Evolutionary conservation across 35 echinoderm and acorn worm species (phyloP), one percentile per base, ranked within the genome.

Genomic region (Nesometra sesokonis): DNA sequence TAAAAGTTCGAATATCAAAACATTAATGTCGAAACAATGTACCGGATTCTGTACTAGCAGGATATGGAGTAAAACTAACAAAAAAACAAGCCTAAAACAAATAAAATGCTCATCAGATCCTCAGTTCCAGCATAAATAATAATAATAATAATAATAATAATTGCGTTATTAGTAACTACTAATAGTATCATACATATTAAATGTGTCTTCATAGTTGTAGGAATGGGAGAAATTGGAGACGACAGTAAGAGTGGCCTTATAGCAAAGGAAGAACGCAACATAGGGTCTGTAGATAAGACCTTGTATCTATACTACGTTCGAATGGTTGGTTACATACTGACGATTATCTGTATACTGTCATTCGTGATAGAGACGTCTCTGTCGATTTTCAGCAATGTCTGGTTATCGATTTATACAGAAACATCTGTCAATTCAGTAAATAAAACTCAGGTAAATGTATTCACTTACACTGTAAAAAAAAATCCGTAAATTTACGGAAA

Each of bases 181-280:
- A 7, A 15, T 15, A 43, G 38, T 43, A 43, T 4, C 4, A 43
- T 43, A 43, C 38, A 43, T 43, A 7, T 43, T 7, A 4, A 4
- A 43, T 43, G 38, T 4, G 4, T 43, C 38, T 15, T 43, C 15
- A 43, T 43, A 9, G 52, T 13, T 27, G 9, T 67, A 81, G 35
- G 35, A 81, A 36, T 34, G 35, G 3, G 2, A 32, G 79, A 81
- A 81, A 7, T 34, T 0, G 31, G 35, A 81, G 79, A 81, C 13
- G 35, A 46, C 34, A 81, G 35, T 47, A 67, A 52, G 33, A 87
- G 87, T 31, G 35, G 87, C 31, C 67, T 93, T 17, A 82, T 90
- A 0, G 84, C 34, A 37, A 81, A 93, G 85, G 92, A 93, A 36
- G 92, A 93, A 81, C 76, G 92, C 0, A 80, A 86, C 11, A 67